Conservation (phyloP, 2,888 invertebrate species). For the Alsophila aescularia region DNA sequence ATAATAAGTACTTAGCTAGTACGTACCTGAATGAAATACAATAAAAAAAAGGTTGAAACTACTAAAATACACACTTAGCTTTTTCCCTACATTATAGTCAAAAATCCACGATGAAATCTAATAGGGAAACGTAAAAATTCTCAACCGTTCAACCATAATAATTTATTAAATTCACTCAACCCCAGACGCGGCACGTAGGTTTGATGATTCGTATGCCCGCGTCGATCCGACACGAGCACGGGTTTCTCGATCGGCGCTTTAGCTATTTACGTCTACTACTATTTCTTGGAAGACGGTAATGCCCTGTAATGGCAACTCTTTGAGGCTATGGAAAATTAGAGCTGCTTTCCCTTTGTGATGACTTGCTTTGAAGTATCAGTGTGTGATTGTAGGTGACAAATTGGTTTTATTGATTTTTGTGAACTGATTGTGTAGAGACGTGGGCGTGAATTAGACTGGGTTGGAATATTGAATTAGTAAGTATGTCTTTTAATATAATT, state of each 20-base stretch:
- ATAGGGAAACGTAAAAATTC: slow-evolving; percentile 22
- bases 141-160: slow-evolving; percentile 38
- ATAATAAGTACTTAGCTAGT: too few relatives aligned
- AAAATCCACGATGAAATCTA: slow-evolving; percentile 1
- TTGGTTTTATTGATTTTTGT: slow-evolving; percentile 3
- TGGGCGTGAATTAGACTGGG: neutral
- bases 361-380: slow-evolving; percentile 12
- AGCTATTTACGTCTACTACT: slow-evolving; percentile 17
- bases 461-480: neutral
- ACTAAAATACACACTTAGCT: neutral
- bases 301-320: slow-evolving; percentile 33
- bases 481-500: too few relatives aligned
- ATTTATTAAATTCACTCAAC: slow-evolving; percentile 41
- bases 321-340: slow-evolving; percentile 41
- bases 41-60: too few relatives aligned
- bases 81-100: neutral
- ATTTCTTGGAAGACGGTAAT: slow-evolving; percentile 17
- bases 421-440: neutral
- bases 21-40: too few relatives aligned
- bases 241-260: slow-evolving; percentile 29
- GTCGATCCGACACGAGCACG: slow-evolving; percentile 33
- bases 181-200: slow-evolving; percentile 40
- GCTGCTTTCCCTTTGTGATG: slow-evolving; percentile 25
- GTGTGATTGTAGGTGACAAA: slow-evolving; percentile 2
- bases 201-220: slow-evolving; percentile 40